Evolutionary conservation across 1,140 invertebrate species (phyloP).

Genomic region (Drosophila orena): DNA sequence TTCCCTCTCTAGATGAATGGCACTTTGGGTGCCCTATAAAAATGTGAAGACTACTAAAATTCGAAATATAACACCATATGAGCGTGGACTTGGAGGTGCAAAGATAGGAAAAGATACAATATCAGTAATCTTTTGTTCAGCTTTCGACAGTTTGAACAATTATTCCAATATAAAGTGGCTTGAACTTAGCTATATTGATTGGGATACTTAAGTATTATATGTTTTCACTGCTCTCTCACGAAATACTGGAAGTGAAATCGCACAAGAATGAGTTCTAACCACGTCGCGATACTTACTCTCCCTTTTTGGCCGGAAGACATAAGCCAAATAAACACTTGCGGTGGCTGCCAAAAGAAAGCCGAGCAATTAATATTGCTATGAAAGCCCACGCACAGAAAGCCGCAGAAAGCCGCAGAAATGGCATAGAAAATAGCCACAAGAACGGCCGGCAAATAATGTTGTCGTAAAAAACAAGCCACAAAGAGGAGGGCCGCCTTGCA

Average conservation of each 20-base stretch:
- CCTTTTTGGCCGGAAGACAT: slow-evolving; percentile 34
- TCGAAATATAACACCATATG: neutral
- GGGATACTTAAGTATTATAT: too few species aligned
- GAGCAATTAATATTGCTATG: slow-evolving; percentile 52
- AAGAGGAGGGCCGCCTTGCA: slow-evolving; percentile 31
- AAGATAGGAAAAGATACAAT: too few species aligned
- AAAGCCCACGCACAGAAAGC: slow-evolving; percentile 39
- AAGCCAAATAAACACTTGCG: slow-evolving; percentile 46
- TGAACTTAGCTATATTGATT: too few species aligned
- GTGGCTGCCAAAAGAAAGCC: slow-evolving; percentile 33
- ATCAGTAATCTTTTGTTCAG: too few species aligned
- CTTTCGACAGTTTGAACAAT: too few species aligned
- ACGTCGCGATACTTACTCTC: neutral
- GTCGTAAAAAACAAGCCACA: slow-evolving; percentile 45
- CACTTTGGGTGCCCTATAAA: slow-evolving; percentile 2
- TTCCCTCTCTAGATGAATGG: neutral
- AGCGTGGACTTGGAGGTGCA: neutral
- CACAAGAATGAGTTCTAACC: neutral
- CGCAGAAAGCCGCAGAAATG: slow-evolving; percentile 31
- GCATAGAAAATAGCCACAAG: slow-evolving; percentile 48
- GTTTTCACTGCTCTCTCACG: too few species aligned
- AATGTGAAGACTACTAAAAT: neutral
- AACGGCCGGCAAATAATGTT: slow-evolving; percentile 38
- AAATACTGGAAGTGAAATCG: neutral
- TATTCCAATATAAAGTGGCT: too few species aligned